Percentiles rank a stretch among this genome's conserved stretches.
Evolutionary conservation across 2,113 vertebrate species (phyloP).

Genomic region (Fukomys damarensis): DNA sequence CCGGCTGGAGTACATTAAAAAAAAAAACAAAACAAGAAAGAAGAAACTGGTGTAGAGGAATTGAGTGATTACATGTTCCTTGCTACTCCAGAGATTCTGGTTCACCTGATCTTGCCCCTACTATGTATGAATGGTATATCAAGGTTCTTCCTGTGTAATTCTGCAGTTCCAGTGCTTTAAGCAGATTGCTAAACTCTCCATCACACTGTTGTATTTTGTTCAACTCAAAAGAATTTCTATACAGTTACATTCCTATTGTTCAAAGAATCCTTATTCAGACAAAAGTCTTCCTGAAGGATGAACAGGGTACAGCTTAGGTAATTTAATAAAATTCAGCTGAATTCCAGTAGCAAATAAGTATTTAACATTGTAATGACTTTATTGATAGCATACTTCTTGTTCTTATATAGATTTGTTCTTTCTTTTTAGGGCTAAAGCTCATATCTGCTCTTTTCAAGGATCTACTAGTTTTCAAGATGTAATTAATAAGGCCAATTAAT

Average conservation of each 20-base stretch:
- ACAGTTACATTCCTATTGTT: neutral
- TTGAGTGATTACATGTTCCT: neutral
- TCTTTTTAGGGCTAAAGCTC: neutral
- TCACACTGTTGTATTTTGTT: neutral
- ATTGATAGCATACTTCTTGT: neutral
- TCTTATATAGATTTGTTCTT: neutral
- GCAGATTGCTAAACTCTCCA: neutral
- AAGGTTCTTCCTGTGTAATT: neutral
- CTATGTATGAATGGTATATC: neutral
- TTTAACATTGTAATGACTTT: neutral
- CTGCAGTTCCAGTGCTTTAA: neutral
- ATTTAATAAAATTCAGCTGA: neutral
- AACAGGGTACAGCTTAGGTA: neutral
- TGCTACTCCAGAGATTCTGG: neutral
- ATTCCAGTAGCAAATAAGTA: constrained; percentile 12
- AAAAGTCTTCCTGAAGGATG: neutral
- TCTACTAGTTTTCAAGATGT: constrained; percentile 21
- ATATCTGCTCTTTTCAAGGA: neutral
- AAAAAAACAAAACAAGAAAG: neutral
- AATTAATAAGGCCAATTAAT: constrained; percentile 59
- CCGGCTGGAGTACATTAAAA: neutral
- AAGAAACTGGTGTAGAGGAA: neutral
- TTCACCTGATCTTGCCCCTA: neutral
- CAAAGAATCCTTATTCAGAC: neutral
- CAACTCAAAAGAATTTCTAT: neutral